Evolutionary conservation across 2,113 vertebrate species (phyloP), one percentile per base, ranked within the genome.

Genomic region (Grammomys surdaster): DNA sequence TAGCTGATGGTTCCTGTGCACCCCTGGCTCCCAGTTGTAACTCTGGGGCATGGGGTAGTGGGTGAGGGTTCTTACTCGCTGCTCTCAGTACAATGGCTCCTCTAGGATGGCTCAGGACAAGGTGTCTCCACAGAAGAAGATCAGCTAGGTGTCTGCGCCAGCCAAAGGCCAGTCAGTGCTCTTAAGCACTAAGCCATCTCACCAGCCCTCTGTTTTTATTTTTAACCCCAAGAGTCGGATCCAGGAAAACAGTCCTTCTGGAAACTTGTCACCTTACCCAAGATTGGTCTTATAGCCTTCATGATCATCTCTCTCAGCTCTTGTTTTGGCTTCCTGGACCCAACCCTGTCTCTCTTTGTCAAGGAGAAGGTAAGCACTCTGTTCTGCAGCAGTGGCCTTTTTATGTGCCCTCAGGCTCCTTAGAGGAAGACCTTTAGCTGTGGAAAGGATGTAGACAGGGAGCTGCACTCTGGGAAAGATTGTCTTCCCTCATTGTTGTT

Each of bases 341-440:
- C 99, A 16, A 99, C 99, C 0, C 98, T 99, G 98, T 99, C 99
- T 43, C 98, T 99, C 0, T 99, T 99, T 98, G 98, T 99, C 58
- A 97, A 99, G 46, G 89, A 99, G 77, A 99, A 98, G 98, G 99
- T 99, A 98, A 98, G 98, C 96, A 7, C 56, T 22, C 17, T 7
- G 80, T 13, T 63, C 58, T 28, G 36, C 26, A 14, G 1, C 3
- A 28, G 20, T 40, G 20, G 24, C n/a, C 26, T 1, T 31, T 14
- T 28, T 63, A 16, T 3, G 26, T 40, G 22, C 26, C 40, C 24
- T 14, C 43, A 13, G n/a, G 81, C 22, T 33, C 40, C 33, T 87
- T 69, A 20, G 63, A 17, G 26, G 69, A 91, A 33, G 89, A 31
- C 7, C n/a, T 43, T 28, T 20, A 31, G 14, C 9, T 56, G 65